Base-by-base conservation (phyloP, 2,113 vertebrate genomes). In the Oxygymnocypris stewartii region DNA sequence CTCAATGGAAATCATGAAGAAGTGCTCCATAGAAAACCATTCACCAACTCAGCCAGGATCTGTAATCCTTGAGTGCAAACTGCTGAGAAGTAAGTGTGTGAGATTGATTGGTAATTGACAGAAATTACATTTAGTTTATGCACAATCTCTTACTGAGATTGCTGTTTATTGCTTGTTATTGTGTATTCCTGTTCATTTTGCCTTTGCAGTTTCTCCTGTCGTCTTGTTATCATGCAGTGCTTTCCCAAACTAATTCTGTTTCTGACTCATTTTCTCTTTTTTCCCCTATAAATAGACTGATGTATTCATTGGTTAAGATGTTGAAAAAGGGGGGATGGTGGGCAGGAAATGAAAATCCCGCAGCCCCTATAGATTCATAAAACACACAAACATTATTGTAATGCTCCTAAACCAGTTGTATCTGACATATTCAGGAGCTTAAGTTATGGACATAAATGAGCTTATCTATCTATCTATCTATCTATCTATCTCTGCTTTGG, bases 231-330 rank as follows among this genome's bases (percentile, higher is more conserved):
- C 9, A 18, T 31, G 28, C 25, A 54, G 75, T 78, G 47, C 31
- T 11, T 16, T 51, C 49, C 76, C 35, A 31, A 79, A 57, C 49
- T 54, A 49, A 78, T 20, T 79, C 49, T 42, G 13, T 44, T 14
- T 80, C 54, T 63, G 10, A 16, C 12, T 42, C 9, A 37, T 79
- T 35, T 80, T 79, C 31, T 51, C 7, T 11, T 20, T 77, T 3
- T 25, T 25, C 0, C 5, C 12, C 16, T 57, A 23, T 61, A 80
- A 61, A 80, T 80, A 61, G 54, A 37, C 10, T n/a, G 57, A 18
- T 63, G 35, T 63, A 13, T 61, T 81, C 40, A 79, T 63, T 63
- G 79, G 57, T 63, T 63, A 44, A 81, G 42, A 63, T 63, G 57
- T 28, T 42, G 37, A 13, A 16, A 4, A 63, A 44, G 20, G 31